Evolutionary conservation across 2,888 invertebrate species (phyloP), one percentile per base, ranked within the genome.

Genomic region (Serripes groenlandicus): DNA sequence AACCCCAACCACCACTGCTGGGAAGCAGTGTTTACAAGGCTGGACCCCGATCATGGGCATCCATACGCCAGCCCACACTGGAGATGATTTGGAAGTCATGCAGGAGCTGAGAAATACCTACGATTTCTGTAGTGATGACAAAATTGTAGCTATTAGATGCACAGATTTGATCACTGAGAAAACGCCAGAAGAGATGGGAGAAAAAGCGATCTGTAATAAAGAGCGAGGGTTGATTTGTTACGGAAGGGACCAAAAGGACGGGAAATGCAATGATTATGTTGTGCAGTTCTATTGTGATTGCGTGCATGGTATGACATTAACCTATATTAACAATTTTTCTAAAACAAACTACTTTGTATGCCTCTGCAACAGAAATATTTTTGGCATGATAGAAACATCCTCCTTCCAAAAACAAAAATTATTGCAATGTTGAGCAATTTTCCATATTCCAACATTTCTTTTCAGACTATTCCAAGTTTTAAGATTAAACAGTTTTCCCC

Each of bases 171-270:
- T 83, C 49, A 72, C 75, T 11, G 87, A 77, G 58, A 79, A 84
- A 56, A 71, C 72, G 5, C 80, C 81, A 28, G 77, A 75, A n/a
- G 78, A 75, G 58, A 81, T 86, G 52, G 89, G 88, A 2, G 87
- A 91, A 75, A 84, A 76, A 35, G 89, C 88, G 0, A 83, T 82
- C 0, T 94, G 94, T 83, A 90, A 93, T 71, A 93, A 97, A 79
- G 96, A 97, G 87, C 95, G 95, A 18, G 98, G 98, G 0, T 95
- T 98, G 0, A 94, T 96, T 3, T 98, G 98, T 92, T 95, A 94
- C 81, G 95, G 93, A 42, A 88, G 85, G 23, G 88, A 90, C 34
- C 91, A 92, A 71, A 80, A 83, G 21, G 80, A 81, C 32, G 88
- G 83, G 21, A 85, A 87, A 58, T 94, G 94, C 81, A 88, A 90